Percentiles rank a stretch among this genome's conserved stretches.
Evolutionary conservation across 2,888 invertebrate species (phyloP).

Genomic region (Leptothorax acervorum): DNA sequence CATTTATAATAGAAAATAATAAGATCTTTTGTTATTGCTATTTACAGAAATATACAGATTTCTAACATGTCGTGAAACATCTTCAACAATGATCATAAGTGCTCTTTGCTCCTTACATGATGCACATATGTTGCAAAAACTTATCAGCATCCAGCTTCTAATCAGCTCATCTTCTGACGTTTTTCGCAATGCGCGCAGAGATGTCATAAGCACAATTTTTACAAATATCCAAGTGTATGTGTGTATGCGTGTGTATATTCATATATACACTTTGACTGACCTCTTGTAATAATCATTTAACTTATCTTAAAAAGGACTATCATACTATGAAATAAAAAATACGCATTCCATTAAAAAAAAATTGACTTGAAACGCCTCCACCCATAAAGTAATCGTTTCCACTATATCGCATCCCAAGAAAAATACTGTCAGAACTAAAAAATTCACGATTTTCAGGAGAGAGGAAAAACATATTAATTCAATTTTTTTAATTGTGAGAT

Average conservation of each 20-base stretch:
- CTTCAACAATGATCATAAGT: slow-evolving; percentile 33
- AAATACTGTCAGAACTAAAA: no score
- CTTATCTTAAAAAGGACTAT: no score
- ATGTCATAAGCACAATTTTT: neutral
- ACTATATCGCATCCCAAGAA: no score
- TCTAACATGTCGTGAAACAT: slow-evolving; percentile 37
- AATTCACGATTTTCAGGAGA: no score
- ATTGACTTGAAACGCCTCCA: no score
- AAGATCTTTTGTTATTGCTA: slow-evolving; percentile 67
- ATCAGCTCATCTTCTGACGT: slow-evolving; percentile 1
- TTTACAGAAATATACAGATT: slow-evolving; percentile 76
- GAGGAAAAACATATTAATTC: no score
- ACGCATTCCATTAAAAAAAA: no score
- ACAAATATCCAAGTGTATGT: neutral
- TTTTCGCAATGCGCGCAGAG: neutral
- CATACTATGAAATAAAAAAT: no score
- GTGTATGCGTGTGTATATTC: neutral
- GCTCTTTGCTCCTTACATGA: slow-evolving; percentile 2
- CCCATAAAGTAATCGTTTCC: no score
- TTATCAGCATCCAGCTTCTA: neutral
- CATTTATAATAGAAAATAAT: slow-evolving; percentile 63
- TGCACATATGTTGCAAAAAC: slow-evolving; percentile 1
- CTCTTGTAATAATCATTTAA: no score
- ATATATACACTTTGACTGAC: neutral
- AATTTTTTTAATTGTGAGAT: no score